phyloP scores from a whole-genome alignment of 2,797 vertebrate genomes.

The Brachyrhaphis roseni region DNA sequence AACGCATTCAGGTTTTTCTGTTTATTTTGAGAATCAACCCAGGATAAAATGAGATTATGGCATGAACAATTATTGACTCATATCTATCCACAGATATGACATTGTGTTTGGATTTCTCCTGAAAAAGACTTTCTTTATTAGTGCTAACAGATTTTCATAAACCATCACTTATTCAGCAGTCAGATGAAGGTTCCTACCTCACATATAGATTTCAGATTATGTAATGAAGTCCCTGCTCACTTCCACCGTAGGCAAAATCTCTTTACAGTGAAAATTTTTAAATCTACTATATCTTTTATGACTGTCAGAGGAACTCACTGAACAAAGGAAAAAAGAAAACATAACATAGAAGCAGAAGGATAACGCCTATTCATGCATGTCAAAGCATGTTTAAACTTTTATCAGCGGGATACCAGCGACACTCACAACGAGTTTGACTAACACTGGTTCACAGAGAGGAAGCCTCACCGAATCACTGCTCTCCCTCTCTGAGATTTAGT shows the following conservation, averaged over 20 bases:
- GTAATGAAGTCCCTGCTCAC: constrained; percentile 42
- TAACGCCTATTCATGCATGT: constrained; percentile 68
- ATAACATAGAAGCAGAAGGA: constrained; percentile 50
- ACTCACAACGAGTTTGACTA: constrained; percentile 55
- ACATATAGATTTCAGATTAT: constrained; percentile 48
- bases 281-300: constrained; percentile 9
- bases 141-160: constrained; percentile 7
- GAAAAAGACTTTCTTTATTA: background rate
- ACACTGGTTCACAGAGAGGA: constrained; percentile 47
- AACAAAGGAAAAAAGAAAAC: background rate
- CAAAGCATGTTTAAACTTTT: constrained; percentile 70
- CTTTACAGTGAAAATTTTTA: constrained; percentile 17
- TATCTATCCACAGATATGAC: background rate
- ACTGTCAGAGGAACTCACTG: constrained; percentile 27
- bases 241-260: constrained; percentile 30
- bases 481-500: constrained; percentile 20
- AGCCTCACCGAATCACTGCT: constrained; percentile 48
- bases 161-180: constrained; percentile 34
- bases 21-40: background rate
- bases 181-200: constrained; percentile 29
- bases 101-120: background rate
- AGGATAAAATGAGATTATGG: constrained; percentile 11
- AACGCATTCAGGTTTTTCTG: background rate
- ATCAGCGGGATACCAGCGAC: constrained; percentile 61
- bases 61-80: background rate